Evolutionary conservation across 2,113 vertebrate genomes (phyloP), one percentile per base, ranked within the genome.

Genomic region (Corvus moneduloides): DNA sequence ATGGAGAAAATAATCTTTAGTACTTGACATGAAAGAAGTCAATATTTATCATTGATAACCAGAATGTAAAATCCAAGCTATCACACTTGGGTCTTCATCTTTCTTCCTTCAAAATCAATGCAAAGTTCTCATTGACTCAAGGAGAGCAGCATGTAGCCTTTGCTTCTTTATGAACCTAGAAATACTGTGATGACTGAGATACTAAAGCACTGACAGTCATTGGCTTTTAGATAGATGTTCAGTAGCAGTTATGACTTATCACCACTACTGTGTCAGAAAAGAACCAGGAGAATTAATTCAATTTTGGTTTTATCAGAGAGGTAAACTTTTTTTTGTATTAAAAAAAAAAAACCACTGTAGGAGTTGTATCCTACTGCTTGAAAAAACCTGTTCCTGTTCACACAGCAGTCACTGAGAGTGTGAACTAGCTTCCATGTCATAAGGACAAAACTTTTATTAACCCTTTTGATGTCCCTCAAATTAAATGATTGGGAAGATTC

Each of bases 41-140:
- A 90, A 51, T 96, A 85, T 87, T 82, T 80, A 87, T 87, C 48
- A 75, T 5, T 78, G 72, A 87, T 86, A 93, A 93, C 35, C 55
- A 93, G 21, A 86, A 69, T 39, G 52, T 52, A 85, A 48, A 90
- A 71, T 79, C 63, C 3, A 16, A 86, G 75, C 58, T 77, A 84
- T 13, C 0, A 0, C 33, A 78, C 24, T 83, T 72, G 37, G 64
- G 30, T 55, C 51, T 83, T 74, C 74, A 52, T 77, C 58, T 73
- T 69, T 35, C 26, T 76, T 82, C 33, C 58, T 27, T 85, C 55
- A 91, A 90, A 96, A 84, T 89, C 89, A 89, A 48, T 85, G 58
- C n/a, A 63, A 93, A 87, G 12, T 85, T 93, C 69, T 68, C 84
- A 76, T 26, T 85, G 78, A 90, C 81, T 89, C 23, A 76, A 54